phyloP scores from a whole-genome alignment of 1,140 invertebrate species.

The Drosophila seguyi region DNA sequence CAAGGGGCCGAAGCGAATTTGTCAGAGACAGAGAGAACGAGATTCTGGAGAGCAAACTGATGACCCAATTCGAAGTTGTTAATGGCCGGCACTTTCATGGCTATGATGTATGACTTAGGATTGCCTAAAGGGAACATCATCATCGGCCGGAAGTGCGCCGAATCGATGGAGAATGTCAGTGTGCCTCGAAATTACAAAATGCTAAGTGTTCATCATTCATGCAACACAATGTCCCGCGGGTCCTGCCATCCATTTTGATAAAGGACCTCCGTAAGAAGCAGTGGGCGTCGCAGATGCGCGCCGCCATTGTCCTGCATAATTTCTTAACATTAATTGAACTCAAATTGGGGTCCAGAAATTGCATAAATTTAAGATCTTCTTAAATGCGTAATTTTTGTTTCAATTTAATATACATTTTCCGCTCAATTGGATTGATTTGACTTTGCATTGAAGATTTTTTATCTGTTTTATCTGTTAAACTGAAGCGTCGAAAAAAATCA shows the following conservation, averaged over 20 bases:
- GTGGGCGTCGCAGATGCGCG: slow-evolving; percentile 5
- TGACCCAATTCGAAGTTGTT: slow-evolving; percentile 63
- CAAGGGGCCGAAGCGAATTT: slow-evolving; percentile 47
- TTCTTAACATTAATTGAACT: slow-evolving; percentile 1
- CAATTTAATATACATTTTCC: slow-evolving; percentile 4
- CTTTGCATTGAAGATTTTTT: background rate
- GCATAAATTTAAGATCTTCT: slow-evolving; percentile 12
- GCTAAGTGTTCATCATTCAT: slow-evolving; percentile 39
- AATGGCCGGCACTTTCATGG: slow-evolving; percentile 54
- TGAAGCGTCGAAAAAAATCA: background rate
- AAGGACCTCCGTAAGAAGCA: background rate
- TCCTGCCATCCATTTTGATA: slow-evolving; percentile 24
- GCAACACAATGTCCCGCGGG: slow-evolving; percentile 14
- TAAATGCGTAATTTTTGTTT: slow-evolving; percentile 6
- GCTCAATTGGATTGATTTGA: slow-evolving; percentile 16
- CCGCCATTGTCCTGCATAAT: slow-evolving; percentile 30
- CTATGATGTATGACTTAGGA: slow-evolving; percentile 54
- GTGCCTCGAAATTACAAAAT: slow-evolving; percentile 35
- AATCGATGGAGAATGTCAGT: slow-evolving; percentile 23
- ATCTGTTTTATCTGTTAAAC: background rate
- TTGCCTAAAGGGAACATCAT: slow-evolving; percentile 1
- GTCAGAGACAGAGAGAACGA: slow-evolving; percentile 13
- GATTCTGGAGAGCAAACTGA: slow-evolving; percentile 19
- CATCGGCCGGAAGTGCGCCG: slow-evolving; percentile 4
- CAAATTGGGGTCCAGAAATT: background rate